These are phyloP conservation scores for human (Homo sapiens) DNA, from an alignment of 2,113 vertebrate species.

Conservation along the genomic window DNA sequence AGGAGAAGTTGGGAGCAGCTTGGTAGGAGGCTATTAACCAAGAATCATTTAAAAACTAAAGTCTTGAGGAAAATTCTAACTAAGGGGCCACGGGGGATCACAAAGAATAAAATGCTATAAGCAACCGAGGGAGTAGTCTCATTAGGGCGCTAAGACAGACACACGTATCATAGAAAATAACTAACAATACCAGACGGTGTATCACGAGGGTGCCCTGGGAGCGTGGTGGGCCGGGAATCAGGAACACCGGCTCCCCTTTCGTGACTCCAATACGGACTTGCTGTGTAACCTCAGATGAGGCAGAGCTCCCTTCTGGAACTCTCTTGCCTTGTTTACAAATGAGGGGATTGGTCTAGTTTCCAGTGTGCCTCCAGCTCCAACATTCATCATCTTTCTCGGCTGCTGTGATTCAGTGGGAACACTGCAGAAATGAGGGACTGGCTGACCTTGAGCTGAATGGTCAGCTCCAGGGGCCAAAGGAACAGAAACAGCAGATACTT, in stretches of 20 bases:
- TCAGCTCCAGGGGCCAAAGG: background rate
- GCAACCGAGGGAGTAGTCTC: background rate
- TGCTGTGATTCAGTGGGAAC: conserved; percentile 21
- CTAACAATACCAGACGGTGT: background rate
- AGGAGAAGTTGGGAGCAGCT: background rate
- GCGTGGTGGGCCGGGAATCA: background rate
- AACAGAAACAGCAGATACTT: background rate
- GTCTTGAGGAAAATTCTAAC: background rate
- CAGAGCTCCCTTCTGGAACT: conserved; percentile 34
- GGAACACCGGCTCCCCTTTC: background rate
- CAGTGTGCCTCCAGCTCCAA: background rate
- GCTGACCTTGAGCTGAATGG: conserved; percentile 7
- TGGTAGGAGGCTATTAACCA: background rate
- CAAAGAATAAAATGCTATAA: background rate
- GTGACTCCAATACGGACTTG: background rate
- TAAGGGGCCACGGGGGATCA: background rate
- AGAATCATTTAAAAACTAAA: background rate
- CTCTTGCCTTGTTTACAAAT: conserved; percentile 66
- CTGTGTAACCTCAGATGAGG: background rate
- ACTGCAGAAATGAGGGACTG: background rate
- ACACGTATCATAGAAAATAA: background rate
- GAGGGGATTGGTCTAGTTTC: conserved; percentile 16
- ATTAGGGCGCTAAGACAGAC: background rate
- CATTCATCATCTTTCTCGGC: background rate
- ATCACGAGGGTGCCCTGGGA: fast-evolving